These are phyloP conservation scores for Eulemur rubriventer DNA, from an alignment of 2,797 vertebrate species.

Conservation along the genomic window DNA sequence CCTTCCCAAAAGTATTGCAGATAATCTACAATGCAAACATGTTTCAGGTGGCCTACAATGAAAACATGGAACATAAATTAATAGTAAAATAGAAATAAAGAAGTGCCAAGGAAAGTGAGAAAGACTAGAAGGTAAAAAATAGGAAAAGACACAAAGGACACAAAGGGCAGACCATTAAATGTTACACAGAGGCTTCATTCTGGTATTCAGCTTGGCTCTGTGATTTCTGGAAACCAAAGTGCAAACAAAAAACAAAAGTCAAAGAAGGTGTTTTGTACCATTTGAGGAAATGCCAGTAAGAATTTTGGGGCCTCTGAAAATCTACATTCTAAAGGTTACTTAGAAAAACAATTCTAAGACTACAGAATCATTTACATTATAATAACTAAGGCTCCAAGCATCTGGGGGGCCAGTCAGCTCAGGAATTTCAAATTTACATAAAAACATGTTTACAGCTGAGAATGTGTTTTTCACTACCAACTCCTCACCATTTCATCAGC, in stretches of 20 bases:
- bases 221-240: slow-evolving; percentile 16
- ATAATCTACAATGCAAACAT: slow-evolving; percentile 21
- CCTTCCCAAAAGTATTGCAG: slow-evolving; percentile 46
- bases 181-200: neutral
- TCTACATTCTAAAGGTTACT: neutral
- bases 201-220: neutral
- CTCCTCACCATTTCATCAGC: slow-evolving; percentile 94
- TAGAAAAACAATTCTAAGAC: neutral
- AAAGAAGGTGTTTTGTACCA: neutral
- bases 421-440: slow-evolving; percentile 16
- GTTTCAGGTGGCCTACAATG: slow-evolving; percentile 12
- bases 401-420: neutral
- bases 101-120: neutral
- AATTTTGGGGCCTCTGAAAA: slow-evolving; percentile 19
- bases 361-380: neutral
- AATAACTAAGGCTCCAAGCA: neutral
- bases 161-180: neutral
- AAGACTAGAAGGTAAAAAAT: slow-evolving; percentile 2
- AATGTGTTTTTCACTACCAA: neutral
- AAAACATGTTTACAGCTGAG: neutral
- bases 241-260: slow-evolving; percentile 33
- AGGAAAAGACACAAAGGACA: neutral
- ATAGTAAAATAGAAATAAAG: slow-evolving; percentile 55
- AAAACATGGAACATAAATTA: slow-evolving; percentile 41
- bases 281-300: neutral